Conservation (phyloP, 1,140 invertebrate genomes). For the Venturia canescens region DNA sequence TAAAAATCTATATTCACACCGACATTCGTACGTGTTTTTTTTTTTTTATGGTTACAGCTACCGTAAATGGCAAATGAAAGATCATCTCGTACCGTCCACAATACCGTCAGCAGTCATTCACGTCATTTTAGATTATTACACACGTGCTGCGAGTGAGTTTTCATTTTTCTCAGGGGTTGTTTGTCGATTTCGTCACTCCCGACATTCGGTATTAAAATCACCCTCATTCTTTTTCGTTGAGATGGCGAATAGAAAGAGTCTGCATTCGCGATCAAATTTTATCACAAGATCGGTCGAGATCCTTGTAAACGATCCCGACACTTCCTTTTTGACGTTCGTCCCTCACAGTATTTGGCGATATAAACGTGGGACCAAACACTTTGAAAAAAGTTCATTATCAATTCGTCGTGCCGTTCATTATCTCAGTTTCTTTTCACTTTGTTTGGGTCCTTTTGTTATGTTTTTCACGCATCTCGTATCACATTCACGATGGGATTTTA, state of each 20-base stretch:
- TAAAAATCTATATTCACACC: slow-evolving; percentile 62
- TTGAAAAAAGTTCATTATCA: background rate
- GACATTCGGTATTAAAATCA: no score
- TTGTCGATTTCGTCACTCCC: background rate
- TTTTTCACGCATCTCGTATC: slow-evolving; percentile 1
- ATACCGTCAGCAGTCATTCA: slow-evolving; percentile 50
- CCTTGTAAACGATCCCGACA: slow-evolving; percentile 8
- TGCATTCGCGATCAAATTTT: slow-evolving; percentile 28
- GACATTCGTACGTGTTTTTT: slow-evolving; percentile 50
- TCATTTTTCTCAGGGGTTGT: slow-evolving; percentile 20
- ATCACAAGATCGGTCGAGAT: slow-evolving; percentile 46
- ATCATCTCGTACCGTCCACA: slow-evolving; percentile 42
- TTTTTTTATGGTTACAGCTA: slow-evolving; percentile 57
- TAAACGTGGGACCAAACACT: background rate
- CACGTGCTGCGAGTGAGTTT: slow-evolving; percentile 46
- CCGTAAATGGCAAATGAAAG: slow-evolving; percentile 64
- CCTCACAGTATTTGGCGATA: background rate
- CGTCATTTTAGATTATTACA: slow-evolving; percentile 62
- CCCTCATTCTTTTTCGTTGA: background rate
- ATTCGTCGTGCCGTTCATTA: background rate
- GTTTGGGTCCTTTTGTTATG: background rate
- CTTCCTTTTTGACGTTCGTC: background rate
- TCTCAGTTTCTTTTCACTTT: background rate
- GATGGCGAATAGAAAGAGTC: no score
- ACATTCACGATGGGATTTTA: background rate